Conservation (phyloP, 2,113 vertebrate genomes). For the Rhegmatorhina hoffmannsi region DNA sequence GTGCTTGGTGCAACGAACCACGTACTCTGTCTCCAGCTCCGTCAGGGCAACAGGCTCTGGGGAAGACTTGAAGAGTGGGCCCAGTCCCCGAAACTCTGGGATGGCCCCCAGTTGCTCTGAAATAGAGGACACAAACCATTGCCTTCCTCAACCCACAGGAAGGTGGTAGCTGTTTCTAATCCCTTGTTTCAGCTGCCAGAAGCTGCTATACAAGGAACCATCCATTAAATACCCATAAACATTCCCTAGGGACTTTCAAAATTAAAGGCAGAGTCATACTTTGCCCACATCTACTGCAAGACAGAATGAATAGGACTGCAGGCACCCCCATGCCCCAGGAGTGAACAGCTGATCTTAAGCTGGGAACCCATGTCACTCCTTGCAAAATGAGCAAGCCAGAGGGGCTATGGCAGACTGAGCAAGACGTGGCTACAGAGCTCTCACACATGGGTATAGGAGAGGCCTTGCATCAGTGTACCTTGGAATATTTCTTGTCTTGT, state of each 20-base stretch:
- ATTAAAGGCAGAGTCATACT: background rate
- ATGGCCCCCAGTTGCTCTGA: constrained; percentile 82
- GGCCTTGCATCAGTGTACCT: constrained; percentile 64
- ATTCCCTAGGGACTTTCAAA: background rate
- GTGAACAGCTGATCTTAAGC: background rate
- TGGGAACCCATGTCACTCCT: background rate
- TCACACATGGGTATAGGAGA: background rate
- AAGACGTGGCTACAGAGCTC: background rate
- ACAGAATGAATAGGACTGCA: background rate
- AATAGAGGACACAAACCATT: constrained; percentile 27
- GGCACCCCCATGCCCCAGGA: background rate
- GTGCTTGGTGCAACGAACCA: constrained; percentile 82
- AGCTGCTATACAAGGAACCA: background rate
- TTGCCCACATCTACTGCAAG: background rate
- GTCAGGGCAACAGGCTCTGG: constrained; percentile 81
- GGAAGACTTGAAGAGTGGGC: constrained; percentile 82
- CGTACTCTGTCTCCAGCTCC: constrained; percentile 82
- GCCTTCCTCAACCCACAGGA: background rate
- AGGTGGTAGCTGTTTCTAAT: background rate
- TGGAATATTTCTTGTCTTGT: constrained; percentile 85
- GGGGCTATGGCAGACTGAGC: background rate
- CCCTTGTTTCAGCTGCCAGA: background rate
- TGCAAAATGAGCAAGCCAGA: background rate
- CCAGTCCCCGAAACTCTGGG: constrained; percentile 78
- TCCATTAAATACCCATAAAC: background rate